phyloP scores from a whole-genome alignment of 2,888 invertebrate species.

The Callosobruchus maculatus region DNA sequence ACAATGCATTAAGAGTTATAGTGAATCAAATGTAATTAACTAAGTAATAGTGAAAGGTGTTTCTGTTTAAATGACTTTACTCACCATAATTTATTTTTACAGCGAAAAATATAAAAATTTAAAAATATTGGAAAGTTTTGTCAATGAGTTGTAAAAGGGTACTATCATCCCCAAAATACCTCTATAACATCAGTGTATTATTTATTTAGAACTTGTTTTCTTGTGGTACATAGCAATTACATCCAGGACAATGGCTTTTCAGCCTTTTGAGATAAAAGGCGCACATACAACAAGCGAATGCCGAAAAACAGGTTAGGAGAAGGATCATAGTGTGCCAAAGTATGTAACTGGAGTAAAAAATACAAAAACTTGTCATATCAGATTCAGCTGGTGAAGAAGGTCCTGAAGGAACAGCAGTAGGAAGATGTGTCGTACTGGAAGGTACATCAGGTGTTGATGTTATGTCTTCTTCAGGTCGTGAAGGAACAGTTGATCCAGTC shows the following conservation, averaged over 20 bases:
- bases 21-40: too few species aligned
- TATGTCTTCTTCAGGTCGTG: neutral
- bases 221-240: neutral
- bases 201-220: neutral
- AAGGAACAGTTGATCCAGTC: too few species aligned
- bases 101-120: too few species aligned
- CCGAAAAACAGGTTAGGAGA: neutral
- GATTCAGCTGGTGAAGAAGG: neutral
- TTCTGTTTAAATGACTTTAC: too few species aligned
- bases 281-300: neutral
- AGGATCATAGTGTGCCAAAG: neutral
- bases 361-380: neutral
- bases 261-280: neutral
- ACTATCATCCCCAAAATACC: too few species aligned
- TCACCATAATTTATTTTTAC: too few species aligned
- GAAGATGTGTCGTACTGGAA: neutral
- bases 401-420: neutral
- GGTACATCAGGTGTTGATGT: neutral
- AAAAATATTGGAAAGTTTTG: too few species aligned
- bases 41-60: too few species aligned
- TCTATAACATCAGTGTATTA: too few species aligned
- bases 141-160: too few species aligned
- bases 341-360: neutral
- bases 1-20: too few species aligned
- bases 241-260: neutral